These are phyloP conservation scores for Dascyllus trimaculatus DNA, from an alignment of 2,113 vertebrate species.

Conservation along the genomic window DNA sequence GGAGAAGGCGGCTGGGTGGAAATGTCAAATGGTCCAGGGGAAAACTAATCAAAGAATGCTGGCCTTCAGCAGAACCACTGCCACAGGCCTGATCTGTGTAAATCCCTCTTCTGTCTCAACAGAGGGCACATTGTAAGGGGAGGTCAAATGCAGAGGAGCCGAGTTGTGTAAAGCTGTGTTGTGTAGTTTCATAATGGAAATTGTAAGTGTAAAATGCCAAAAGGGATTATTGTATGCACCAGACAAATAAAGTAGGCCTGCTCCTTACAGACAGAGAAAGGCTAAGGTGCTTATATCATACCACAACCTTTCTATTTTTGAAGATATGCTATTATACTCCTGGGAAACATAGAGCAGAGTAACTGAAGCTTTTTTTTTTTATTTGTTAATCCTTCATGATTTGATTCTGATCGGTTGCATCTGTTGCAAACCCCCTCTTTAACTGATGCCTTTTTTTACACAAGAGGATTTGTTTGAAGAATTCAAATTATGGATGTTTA, in stretches of 20 bases:
- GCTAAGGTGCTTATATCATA: background rate
- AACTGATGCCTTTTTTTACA: background rate
- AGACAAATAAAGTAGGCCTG: constrained; percentile 23
- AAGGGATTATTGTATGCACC: constrained; percentile 47
- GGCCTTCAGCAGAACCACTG: constrained; percentile 62
- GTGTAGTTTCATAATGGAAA: constrained; percentile 63
- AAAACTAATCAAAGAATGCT: constrained; percentile 73
- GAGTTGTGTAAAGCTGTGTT: constrained; percentile 60
- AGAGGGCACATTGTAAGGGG: constrained; percentile 60
- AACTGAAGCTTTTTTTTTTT: background rate
- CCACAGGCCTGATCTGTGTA: constrained; percentile 68
- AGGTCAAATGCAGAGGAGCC: constrained; percentile 74
- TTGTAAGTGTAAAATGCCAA: constrained; percentile 57
- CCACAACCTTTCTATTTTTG: background rate
- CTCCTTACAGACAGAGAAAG: constrained; percentile 16
- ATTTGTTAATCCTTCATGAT: no score
- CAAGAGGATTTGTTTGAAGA: background rate
- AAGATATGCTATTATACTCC: background rate
- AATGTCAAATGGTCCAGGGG: constrained; percentile 60
- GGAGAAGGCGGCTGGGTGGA: constrained; percentile 46
- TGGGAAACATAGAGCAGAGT: background rate
- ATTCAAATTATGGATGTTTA: background rate
- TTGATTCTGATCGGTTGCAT: no score
- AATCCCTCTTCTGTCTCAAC: constrained; percentile 66
- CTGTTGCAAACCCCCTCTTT: background rate